Evolutionary conservation across 2,888 invertebrate genomes (phyloP).

Genomic region (Bellardia pandia): DNA sequence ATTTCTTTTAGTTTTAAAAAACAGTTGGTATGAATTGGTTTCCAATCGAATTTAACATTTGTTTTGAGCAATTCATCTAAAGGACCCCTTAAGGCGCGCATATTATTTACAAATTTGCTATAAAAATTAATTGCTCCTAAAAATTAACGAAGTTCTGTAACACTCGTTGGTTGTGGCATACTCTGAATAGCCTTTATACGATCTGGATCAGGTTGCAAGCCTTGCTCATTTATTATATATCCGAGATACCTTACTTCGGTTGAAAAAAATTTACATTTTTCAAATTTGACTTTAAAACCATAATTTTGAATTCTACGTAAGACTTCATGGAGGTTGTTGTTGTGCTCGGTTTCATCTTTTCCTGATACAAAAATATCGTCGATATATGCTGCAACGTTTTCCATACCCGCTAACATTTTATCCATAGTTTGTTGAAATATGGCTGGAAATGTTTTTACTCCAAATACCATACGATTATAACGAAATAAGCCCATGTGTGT

Average conservation of each 20-base stretch:
- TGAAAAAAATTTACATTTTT: too few species aligned
- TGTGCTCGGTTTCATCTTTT: neutral
- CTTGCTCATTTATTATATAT: too few species aligned
- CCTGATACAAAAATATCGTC: conserved; percentile 8
- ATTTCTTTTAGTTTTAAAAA: conserved; percentile 67
- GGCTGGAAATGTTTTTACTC: neutral
- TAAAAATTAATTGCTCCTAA: conserved; percentile 72
- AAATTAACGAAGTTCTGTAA: conserved; percentile 72
- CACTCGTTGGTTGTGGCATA: conserved; percentile 70
- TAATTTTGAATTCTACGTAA: too few species aligned
- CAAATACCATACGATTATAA: too few species aligned
- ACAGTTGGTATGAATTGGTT: conserved; percentile 25
- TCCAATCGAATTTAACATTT: conserved; percentile 54
- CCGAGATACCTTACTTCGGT: too few species aligned
- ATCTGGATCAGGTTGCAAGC: conserved; percentile 64
- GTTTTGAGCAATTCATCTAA: conserved; percentile 66
- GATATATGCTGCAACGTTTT: neutral
- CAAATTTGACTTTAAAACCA: too few species aligned
- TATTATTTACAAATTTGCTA: conserved; percentile 66
- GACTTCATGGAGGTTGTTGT: too few species aligned
- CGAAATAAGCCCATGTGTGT: too few species aligned
- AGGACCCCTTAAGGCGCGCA: conserved; percentile 68
- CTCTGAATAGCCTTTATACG: conserved; percentile 58
- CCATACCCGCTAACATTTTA: neutral
- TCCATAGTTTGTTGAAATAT: conserved; percentile 14